Base-by-base conservation (phyloP, 2,797 vertebrate species). In the Lateolabrax maculatus region DNA sequence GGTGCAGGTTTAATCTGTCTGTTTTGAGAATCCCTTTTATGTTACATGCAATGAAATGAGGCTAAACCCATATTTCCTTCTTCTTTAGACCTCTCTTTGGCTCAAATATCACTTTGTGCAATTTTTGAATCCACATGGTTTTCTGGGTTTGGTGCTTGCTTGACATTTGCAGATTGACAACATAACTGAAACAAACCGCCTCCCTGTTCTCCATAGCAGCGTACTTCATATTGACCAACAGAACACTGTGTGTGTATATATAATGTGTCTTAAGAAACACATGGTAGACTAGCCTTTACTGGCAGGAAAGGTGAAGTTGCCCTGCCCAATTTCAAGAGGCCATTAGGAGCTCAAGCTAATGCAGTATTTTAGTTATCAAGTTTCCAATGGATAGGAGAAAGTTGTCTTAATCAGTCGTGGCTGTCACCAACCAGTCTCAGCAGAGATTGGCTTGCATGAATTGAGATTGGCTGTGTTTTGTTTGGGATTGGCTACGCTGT, bases 391-490 rank as follows among this genome's bases (percentile, higher is more conserved):
- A 55, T 49, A 71, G 36, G 41, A 67, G 27, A 55, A 31, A 70
- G 57, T 41, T 56, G 52, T 76, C 70, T 72, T 43, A 53, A 57
- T 66, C 49, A 64, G 68, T 31, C 58, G 62, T 65, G 23, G 70
- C 73, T 80, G 71, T 75, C 74, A 70, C 36, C 68, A 60, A 11
- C 51, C 60, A 19, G 49, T 68, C 72, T 79, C 61, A 9, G 25
- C 58, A 49, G 73, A 79, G 61, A 83, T 46, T 61, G 65, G 55
- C 74, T 68, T 58, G 61, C 49, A 71, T 44, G 53, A 86, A 69
- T 78, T 75, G 37, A 78, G 68, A 73, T 66, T 79, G 62, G 51
- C 85, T 71, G 67, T 74, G 37, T 71, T 78, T 79, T 75, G 34
- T 76, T 71, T 78, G 39, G 68, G 56, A 52, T 44, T 41, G 46